Base-by-base conservation (phyloP, 1,140 invertebrate genomes). In the Rhizoglyphus robini region DNA sequence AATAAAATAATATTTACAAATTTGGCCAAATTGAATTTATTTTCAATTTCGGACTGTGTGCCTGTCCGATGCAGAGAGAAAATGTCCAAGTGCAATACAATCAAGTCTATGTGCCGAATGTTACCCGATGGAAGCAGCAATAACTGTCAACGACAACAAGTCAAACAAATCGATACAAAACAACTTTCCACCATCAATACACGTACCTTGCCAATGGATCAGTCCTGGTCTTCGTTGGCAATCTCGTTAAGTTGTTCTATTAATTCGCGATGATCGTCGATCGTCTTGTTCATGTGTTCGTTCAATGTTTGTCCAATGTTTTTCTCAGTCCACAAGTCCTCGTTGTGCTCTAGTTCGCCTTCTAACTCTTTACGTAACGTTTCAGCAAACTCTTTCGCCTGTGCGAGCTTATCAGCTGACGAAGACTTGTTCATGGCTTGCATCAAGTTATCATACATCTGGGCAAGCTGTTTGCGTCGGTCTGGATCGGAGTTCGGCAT, bases 141-240 rank as follows among this genome's bases (percentile, higher is more conserved):
- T 54, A 54, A 54, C 51, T 54, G 51, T 54, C 51, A 54, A 54
- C 8, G 51, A 54, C 51, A 54, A 54, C 51, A 54, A 54, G 51
- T 54, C 51, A 54, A 32, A 5, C 51, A 54, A 54, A 54, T 54
- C 51, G 51, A 54, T 54, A 54, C 8, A 54, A 8, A 54, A 54
- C 20, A 8, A 20, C 51, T 8, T 54, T 15, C 51, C 51, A 27
- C 23, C 23, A 23, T 54, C 8, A 11, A 54, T n/a, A n/a, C n/a
- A n/a, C n/a, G n/a, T n/a, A n/a, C n/a, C n/a, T n/a, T n/a, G n/a
- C n/a, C n/a, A n/a, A n/a, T 54, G 23, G 51, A 27, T 54, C 51
- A 46, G 41, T 46, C 41, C 15, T 46, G 15, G 51, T 54, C 51
- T 54, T 32, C 51, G 8, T 25, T 23, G 23, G 51, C 20, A 5